Base-by-base conservation (phyloP, 2,113 vertebrate species). In the Sturnus vulgaris region DNA sequence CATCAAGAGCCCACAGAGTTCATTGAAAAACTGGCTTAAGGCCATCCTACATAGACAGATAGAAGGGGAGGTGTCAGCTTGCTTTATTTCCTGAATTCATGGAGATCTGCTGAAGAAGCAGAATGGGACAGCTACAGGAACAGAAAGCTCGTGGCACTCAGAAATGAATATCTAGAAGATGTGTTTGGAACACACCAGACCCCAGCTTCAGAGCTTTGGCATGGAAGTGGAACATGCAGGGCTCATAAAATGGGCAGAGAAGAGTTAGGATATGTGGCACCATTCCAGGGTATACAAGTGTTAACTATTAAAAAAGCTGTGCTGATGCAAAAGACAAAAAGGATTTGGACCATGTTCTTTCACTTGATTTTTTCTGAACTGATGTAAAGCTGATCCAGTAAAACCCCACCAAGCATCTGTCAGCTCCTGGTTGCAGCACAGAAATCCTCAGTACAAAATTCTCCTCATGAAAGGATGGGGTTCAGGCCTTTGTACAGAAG, bases 221-320 rank as follows among this genome's bases (percentile, higher is more conserved):
- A 69, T 60, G 82, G 47, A 40, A 87, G 17, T 7, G 12, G 9
- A 21, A 81, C 92, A 86, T 0, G 6, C 66, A 82, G 49, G 12
- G 33, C 82, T 82, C 68, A 30, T 95, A 75, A 90, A 83, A 10
- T 14, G 76, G 93, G 76, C 61, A 84, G 81, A 64, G 52, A 93
- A 73, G 85, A 77, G 71, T 94, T 81, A 83, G 87, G 79, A 95
- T 61, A 27, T 3, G 2, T 95, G 96, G 90, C 82, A 65, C 1
- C 5, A 28, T 79, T 92, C 90, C 94, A 89, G 44, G 14, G 23
- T 25, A 40, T 42, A 31, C 81, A 72, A 93, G 61, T 92, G 93
- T 92, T 94, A 95, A 85, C 60, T 72, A 83, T 96, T 94, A 93
- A 64, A 84, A 82, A 64, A 73, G 42, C 42, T 86, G 44, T 63